Evolutionary conservation across 2,113 vertebrate genomes (phyloP), one percentile per base, ranked within the genome.

Genomic region (Eudorcas thomsonii): DNA sequence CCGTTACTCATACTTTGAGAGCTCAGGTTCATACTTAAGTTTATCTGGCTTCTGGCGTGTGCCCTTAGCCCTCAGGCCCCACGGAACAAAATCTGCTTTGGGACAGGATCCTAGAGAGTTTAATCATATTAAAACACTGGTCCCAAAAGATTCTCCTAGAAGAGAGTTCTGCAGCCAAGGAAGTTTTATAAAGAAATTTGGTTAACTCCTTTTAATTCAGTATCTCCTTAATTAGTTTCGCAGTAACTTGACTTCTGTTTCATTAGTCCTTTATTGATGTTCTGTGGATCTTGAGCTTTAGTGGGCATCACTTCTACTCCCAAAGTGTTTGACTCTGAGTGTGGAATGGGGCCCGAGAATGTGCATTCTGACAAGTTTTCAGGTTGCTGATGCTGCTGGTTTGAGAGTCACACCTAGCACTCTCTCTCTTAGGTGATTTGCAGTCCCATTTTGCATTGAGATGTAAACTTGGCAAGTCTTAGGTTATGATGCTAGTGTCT

Each of bases 181-280:
- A 64, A 33, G 25, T 97, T 90, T 90, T 88, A 43, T 90, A 39
- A 85, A 91, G 43, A 97, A 85, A 43, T 64, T 50, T 90, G 54
- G n/a, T 45, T 95, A 54, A 97, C n/a, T 93, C 7, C 86, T 90
- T 96, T 96, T 96, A 95, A 92, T 67, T 81, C 43, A 45, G 30
- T 45, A 39, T 86, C 87, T 96, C 52, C 33, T 36, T 86, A 60
- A 60, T 96, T 82, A 91, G 77, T 93, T 83, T 91, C 15, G 54
- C 5, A 77, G 45, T 60, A 50, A 84, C 17, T 62, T 90, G 54
- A 88, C 7, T 23, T 12, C 17, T 48, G 45, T n/a, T 3, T 6
- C 3, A 62, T 39, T 91, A 82, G 64, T 78, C 17, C 48, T 81
- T 88, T 50, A 36, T 77, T 91, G 77, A 26, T 89, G 10, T 89